Evolutionary conservation across 1,140 invertebrate species (phyloP), one percentile per base, ranked within the genome.

Genomic region (Achroia grisella): DNA sequence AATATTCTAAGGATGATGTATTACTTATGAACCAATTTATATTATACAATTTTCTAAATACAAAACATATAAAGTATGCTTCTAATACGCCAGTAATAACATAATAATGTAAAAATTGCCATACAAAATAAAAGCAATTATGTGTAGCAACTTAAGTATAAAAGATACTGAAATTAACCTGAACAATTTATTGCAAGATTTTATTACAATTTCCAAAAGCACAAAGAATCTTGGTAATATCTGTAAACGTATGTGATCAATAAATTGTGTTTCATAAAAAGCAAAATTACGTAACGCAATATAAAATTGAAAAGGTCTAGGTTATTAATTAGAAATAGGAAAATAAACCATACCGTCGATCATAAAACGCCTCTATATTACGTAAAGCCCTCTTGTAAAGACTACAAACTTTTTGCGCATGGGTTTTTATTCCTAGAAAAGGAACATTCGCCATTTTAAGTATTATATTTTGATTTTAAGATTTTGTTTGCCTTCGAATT

Each of bases 301-400:
- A n/a, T n/a, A 36, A 33, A 10, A 30, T 15, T 29, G 6, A 28
- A 51, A 28, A 6, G 28, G 27, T 17, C 14, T 40, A 3, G 15
- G 9, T 30, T 28, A 33, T 0, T 39, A 41, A 8, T 17, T 6
- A 31, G 17, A 23, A 23, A 3, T 3, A 23, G n/a, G n/a, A 47
- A 30, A n/a, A 8, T 12, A 10, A 42, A 39, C 44, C 56, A 68
- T 67, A 81, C 77, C 80, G 62, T 63, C 63, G 67, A 56, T 83
- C 77, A 23, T 84, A 84, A 45, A 60, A 81, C 32, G 71, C 46
- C 57, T 84, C 80, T 55, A 84, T 56, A 67, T 81, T 81, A 32
- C 80, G 75, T 31, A 84, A 58, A 57, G 67, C 59, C 39, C 54
- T 71, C 71, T 84, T 84, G 36, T 84, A 84, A 60, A 84, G 71